Evolutionary conservation across 2,888 invertebrate species (phyloP).

Genomic region (Melinopterus prodromus): DNA sequence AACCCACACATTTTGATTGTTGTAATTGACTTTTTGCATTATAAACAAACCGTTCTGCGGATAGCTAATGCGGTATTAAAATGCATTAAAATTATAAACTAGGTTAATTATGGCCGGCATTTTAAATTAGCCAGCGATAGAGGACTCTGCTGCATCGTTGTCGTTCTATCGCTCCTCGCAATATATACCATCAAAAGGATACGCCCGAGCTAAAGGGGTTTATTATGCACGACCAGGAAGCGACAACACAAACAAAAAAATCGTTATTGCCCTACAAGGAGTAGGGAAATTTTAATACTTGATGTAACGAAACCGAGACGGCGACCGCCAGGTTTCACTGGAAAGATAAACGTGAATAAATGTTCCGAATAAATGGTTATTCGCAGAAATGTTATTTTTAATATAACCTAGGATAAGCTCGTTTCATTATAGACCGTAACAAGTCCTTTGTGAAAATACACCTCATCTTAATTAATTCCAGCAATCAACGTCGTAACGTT

Average conservation of each 20-base stretch:
- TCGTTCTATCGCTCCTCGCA: background rate
- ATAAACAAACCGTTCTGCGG: background rate
- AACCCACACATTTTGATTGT: background rate
- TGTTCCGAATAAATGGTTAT: no score
- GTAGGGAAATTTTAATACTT: background rate
- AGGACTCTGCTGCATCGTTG: background rate
- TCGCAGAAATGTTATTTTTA: no score
- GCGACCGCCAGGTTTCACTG: no score
- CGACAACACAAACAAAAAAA: slow-evolving; percentile 4
- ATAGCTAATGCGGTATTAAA: background rate
- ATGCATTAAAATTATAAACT: background rate
- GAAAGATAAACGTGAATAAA: no score
- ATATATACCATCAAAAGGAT: background rate
- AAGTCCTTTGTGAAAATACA: no score
- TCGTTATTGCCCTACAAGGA: background rate
- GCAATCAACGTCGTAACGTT: no score
- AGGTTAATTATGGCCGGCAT: background rate
- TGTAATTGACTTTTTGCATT: background rate
- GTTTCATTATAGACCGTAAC: no score
- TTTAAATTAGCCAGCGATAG: background rate
- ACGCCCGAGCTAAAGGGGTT: background rate
- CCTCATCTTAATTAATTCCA: no score
- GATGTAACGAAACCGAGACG: background rate
- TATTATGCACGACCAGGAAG: background rate
- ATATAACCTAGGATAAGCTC: no score